phyloP scores from a whole-genome alignment of 2,113 vertebrate genomes.

The Monarcha castaneiventris region DNA sequence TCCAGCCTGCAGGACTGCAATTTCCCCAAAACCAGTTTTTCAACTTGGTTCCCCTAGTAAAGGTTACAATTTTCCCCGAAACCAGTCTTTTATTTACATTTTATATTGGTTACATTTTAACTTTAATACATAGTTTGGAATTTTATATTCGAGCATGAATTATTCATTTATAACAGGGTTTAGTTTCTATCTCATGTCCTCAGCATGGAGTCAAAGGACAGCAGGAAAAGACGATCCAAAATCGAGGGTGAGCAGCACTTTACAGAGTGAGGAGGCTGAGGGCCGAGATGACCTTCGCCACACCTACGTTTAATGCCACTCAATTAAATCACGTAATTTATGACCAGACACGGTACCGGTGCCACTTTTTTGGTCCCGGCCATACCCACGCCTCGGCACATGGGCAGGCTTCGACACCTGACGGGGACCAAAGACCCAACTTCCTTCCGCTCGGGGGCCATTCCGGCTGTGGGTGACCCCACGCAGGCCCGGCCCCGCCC shows the following conservation, averaged over 20 bases:
- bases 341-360: neutral
- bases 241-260: too few species aligned
- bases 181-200: neutral
- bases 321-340: neutral
- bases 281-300: neutral
- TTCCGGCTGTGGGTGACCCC: neutral
- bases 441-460: neutral
- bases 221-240: fast-evolving
- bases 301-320: too few species aligned
- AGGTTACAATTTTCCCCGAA: too few species aligned
- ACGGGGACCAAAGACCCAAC: fast-evolving
- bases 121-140: too few species aligned
- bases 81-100: too few species aligned
- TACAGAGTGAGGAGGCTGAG: neutral
- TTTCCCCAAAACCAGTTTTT: too few species aligned
- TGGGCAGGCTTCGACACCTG: fast-evolving
- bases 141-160: too few species aligned
- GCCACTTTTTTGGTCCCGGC: neutral
- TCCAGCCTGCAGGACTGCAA: too few species aligned
- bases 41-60: too few species aligned
- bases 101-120: too few species aligned
- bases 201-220: neutral
- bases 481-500: neutral
- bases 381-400: fast-evolving
- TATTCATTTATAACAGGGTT: too few species aligned